Evolutionary conservation across 2,797 vertebrate genomes (phyloP), one percentile per base, ranked within the genome.

Genomic region (Atherinosoma microstoma): DNA sequence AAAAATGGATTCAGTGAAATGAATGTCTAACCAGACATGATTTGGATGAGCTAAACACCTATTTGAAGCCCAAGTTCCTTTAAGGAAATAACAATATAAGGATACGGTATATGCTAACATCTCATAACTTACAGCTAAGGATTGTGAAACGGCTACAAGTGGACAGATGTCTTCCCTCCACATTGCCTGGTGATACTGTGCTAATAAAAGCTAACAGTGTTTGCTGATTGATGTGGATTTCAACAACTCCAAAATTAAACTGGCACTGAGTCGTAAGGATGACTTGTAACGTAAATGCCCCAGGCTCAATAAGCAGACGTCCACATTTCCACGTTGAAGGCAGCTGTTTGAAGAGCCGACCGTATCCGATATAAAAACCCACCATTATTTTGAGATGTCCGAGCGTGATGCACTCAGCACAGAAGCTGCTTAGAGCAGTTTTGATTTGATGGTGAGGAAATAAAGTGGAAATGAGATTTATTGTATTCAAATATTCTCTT

Each of bases 1-100:
- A 20, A 76, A 73, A 69, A 59, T 60, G n/a, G 49, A 71, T 63
- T 68, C 34, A 45, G 15, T 42, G 36, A 70, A 76, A 78, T 27
- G 34, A 49, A 7, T 75, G 67, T 75, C 2, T 49, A 76, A 76
- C 29, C 27, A 62, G 73, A 64, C 32, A 15, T 18, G 38, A 16
- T 35, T 35, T 59, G 66, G 58, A 27, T n/a, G 16, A 40, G 1
- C 49, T 22, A 2, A 38, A 20, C 11, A 53, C 24, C 11, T 13
- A n/a, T 36, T 27, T 20, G 3, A 40, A 20, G 29, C 40, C 16
- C 1, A 22, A 24, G 49, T 24, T 24, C n/a, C 22, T 22, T 51
- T 13, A 5, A 20, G 42, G 42, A 7, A 47, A 47, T n/a, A 4
- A 35, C 34, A 47, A 47, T 18, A 7, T 42, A 5, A 16, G 40